Evolutionary conservation across 2,888 invertebrate species (phyloP), one percentile per base, ranked within the genome.

Genomic region (Oeneis ivallda): DNA sequence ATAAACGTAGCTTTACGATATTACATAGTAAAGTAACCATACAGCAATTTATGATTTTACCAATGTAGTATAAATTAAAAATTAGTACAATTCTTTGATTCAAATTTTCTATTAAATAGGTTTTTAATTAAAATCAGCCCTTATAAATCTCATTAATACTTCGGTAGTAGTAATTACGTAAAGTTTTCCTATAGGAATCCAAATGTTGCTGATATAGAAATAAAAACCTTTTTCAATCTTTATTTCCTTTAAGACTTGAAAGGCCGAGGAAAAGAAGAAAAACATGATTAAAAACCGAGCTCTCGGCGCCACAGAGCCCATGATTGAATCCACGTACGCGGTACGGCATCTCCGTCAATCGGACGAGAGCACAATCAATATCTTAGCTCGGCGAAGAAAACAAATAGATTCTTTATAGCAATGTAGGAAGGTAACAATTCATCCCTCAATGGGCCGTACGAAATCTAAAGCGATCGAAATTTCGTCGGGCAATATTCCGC

Each of bases 391-490:
- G 60, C 57, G 68, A 78, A 81, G 84, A 84, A 87, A 89, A 87
- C 87, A 89, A 87, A 89, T 87, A 87, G 85, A 87, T 87, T 85
- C 86, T 86, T 86, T 87, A 88, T 83, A 84, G 83, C 86, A 83
- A 87, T 84, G 87, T 85, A 83, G 79, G 83, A 86, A 89, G 88
- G 87, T 87, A 87, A 90, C 88, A 90, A 89, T 89, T 89, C 85
- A 86, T 84, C 86, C 82, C 85, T 85, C 87, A 86, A 89, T 89
- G 84, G 88, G 83, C 84, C 84, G 86, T 85, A 82, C 77, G 82
- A 87, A 89, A 87, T 89, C 89, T 84, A 89, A 90, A 89, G 84
- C 85, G 88, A 89, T 88, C 87, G 89, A 89, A 90, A 91, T 91
- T 89, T 89, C 82, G 89, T 85, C 86, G 85, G 86, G 87, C 87